Conservation (phyloP, 2,888 invertebrate genomes). For the Drosophila prolongata region DNA sequence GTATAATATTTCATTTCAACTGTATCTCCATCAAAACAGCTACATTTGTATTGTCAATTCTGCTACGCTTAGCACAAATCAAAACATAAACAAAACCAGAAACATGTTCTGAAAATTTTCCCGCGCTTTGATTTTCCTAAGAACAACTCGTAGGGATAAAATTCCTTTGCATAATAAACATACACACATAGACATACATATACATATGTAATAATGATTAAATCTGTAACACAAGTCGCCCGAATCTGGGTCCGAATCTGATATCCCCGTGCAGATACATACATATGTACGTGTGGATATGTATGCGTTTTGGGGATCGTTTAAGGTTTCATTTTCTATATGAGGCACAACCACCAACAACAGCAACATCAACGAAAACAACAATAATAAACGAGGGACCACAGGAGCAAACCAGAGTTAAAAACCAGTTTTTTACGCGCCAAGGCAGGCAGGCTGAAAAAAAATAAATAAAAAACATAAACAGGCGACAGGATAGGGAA, state of each 20-base stretch:
- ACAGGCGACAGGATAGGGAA: conserved; percentile 40
- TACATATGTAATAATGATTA: conserved; percentile 13
- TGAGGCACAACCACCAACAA: conserved; percentile 32
- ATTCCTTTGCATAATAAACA: conserved; percentile 10
- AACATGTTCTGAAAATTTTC: conserved; percentile 10
- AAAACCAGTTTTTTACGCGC: conserved; percentile 63
- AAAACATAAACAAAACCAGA: conserved; percentile 26
- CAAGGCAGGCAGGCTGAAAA: conserved; percentile 52
- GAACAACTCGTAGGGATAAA: conserved; percentile 2
- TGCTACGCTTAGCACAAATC: conserved; percentile 9
- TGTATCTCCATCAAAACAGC: neutral
- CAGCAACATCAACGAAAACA: conserved; percentile 25
- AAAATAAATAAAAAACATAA: conserved; percentile 7
- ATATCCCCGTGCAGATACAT: conserved; percentile 18
- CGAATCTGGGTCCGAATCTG: conserved; percentile 13
- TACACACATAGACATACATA: neutral
- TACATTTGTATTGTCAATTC: neutral
- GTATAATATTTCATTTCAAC: neutral
- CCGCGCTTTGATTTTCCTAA: conserved; percentile 23
- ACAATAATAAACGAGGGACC: conserved; percentile 34
- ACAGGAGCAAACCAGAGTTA: conserved; percentile 52
- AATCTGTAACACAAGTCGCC: conserved; percentile 32
- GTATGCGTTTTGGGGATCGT: conserved; percentile 21
- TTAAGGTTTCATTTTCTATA: conserved; percentile 69
- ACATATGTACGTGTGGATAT: conserved; percentile 11